Conservation (phyloP, 2,797 vertebrate genomes). For the Spondyliosoma cantharus region DNA sequence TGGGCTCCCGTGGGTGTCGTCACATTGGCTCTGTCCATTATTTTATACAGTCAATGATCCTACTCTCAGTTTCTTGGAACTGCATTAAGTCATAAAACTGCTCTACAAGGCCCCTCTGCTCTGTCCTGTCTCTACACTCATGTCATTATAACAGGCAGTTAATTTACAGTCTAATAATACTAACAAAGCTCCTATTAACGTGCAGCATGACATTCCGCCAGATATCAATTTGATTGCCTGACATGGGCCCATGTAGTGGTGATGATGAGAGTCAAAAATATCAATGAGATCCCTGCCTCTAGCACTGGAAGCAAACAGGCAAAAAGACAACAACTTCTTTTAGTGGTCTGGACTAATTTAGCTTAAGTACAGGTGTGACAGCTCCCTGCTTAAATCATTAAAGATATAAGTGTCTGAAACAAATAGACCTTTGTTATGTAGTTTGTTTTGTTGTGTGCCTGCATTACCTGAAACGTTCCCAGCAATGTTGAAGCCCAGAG, state of each 20-base stretch:
- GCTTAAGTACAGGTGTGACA: neutral
- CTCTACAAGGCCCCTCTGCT: neutral
- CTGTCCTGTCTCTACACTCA: neutral
- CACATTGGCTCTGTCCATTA: no score
- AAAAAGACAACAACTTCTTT: neutral
- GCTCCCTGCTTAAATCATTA: neutral
- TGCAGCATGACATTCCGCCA: neutral
- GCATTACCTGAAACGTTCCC: no score
- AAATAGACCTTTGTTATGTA: no score
- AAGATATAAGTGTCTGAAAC: no score
- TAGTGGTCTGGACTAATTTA: neutral
- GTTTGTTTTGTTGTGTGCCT: no score
- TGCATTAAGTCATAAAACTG: no score
- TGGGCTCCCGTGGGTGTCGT: no score
- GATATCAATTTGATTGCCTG: neutral
- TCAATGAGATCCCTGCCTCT: neutral
- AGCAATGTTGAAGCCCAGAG: no score
- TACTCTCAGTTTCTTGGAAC: no score
- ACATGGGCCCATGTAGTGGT: neutral
- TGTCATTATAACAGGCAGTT: neutral
- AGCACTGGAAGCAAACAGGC: no score
- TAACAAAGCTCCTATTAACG: conserved; percentile 7
- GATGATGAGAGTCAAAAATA: conserved; percentile 9
- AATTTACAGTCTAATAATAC: neutral
- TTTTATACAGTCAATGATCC: no score